Base-by-base conservation (phyloP, 2,888 invertebrate genomes). In the Osmoderma eremita region DNA sequence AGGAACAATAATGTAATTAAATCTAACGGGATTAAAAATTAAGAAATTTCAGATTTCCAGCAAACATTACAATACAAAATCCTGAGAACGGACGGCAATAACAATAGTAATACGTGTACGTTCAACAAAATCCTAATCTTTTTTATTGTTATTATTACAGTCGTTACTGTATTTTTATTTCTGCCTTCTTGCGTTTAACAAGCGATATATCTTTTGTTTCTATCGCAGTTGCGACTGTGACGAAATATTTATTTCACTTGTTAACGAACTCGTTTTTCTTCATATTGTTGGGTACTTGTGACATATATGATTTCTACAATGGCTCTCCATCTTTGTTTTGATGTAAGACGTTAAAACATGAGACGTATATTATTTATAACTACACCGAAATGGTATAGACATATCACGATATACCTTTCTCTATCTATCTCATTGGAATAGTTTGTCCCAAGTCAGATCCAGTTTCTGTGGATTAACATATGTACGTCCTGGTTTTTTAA, bases 281-380 rank as follows among this genome's bases (percentile, higher is more conserved):
- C n/a, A 5, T 6, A 30, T 30, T 30, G 10, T 30, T 30, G 8
- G 10, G 48, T 51, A 20, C 22, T 30, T 30, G 13, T 51, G 50
- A 30, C 50, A 36, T 36, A 36, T 51, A 30, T 24, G 13, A 30
- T 51, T 30, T 13, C n/a, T 51, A 51, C 30, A 49, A 8, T 18
- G 20, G 18, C 8, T n/a, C 8, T 45, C 10, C n/a, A 13, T 13
- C n/a, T n/a, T n/a, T 42, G 15, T 42, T n/a, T 42, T 5, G 15
- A 51, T 30, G 30, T 15, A 24, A 30, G 50, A 51, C 50, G 30
- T 51, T 30, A 51, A 51, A 51, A 51, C 24, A n/a, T 1, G 10
- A 20, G 18, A 22, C 24, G 24, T 10, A 24, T 50, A 50, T 51
- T 51, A 51, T 51, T 51, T 51, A 51, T 51, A 51, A 50, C 50